Evolutionary conservation across 2,888 invertebrate genomes (phyloP), one percentile per base, ranked within the genome.

Genomic region (Philopedon plagiatum): DNA sequence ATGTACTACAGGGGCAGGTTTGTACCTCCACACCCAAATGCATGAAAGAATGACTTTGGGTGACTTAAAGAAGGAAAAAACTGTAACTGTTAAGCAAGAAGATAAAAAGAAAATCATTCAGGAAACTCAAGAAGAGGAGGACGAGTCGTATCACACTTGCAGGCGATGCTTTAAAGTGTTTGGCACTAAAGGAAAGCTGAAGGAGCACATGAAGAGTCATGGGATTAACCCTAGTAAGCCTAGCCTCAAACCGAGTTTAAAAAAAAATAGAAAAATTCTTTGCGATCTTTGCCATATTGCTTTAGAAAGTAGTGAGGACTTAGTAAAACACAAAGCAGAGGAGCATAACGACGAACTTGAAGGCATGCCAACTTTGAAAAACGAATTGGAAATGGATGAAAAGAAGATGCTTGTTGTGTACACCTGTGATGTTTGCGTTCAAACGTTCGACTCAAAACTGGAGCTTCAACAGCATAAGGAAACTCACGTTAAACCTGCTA

Each of bases 251-350:
- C 15, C 29, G 1, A 15, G 29, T 9, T 78, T 76, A 5, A 80
- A 80, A 49, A 79, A 81, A 15, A 65, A 76, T 8, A 82, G 80
- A 67, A 83, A 81, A 51, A 89, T 89, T 76, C 87, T 87, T 41
- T 92, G 91, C 80, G 90, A 91, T 72, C 86, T 89, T 51, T 92
- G 92, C 76, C 90, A 91, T n/a, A 89, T 90, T 80, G 88, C 80
- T 11, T 89, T 89, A 73, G 86, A 88, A 0, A 89, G 87, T 1
- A 80, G 86, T 57, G 85, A 88, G 4, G 88, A 88, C 1, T 82
- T 90, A 65, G 87, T 88, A 75, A 87, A 87, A 77, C 90, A 90
- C 74, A 89, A 89, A 75, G 87, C 87, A 69, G 85, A 88, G 46
- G 88, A 87, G 67, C 82, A 81, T 29, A 34, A 19, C 9, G 67